Percentiles rank a stretch among this genome's conserved stretches.
phyloP scores from a whole-genome alignment of 2,113 vertebrate species.

The Orthonyx spaldingii region DNA sequence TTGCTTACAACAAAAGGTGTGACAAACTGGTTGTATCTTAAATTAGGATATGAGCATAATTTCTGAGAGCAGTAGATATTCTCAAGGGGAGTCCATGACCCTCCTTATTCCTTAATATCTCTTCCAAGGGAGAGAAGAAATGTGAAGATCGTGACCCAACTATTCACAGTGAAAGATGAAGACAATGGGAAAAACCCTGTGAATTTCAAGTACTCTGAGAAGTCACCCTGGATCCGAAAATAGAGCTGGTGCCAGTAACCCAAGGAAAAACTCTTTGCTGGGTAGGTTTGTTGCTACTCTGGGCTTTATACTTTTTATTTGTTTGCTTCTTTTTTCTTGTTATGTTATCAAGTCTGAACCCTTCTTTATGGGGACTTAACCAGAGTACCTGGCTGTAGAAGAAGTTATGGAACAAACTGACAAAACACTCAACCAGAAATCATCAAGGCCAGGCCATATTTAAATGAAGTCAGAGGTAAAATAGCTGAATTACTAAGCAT shows the following conservation, averaged over 20 bases:
- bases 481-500: neutral
- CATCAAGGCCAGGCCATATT: neutral
- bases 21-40: neutral
- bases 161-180: neutral
- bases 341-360: neutral
- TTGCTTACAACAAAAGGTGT: neutral
- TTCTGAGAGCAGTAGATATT: neutral
- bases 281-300: neutral
- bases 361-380: neutral
- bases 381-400: neutral
- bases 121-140: neutral
- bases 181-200: neutral
- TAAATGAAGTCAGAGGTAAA: neutral
- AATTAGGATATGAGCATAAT: neutral
- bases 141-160: neutral
- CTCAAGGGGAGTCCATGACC: rapidly evolving
- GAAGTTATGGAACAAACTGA: neutral
- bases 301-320: neutral
- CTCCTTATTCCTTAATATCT: neutral
- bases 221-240: neutral
- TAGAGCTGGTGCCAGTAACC: neutral
- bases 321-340: neutral
- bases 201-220: neutral
- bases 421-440: neutral
- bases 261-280: neutral